Conservation (phyloP, 1,140 invertebrate genomes). For the Metaphire vulgaris region DNA sequence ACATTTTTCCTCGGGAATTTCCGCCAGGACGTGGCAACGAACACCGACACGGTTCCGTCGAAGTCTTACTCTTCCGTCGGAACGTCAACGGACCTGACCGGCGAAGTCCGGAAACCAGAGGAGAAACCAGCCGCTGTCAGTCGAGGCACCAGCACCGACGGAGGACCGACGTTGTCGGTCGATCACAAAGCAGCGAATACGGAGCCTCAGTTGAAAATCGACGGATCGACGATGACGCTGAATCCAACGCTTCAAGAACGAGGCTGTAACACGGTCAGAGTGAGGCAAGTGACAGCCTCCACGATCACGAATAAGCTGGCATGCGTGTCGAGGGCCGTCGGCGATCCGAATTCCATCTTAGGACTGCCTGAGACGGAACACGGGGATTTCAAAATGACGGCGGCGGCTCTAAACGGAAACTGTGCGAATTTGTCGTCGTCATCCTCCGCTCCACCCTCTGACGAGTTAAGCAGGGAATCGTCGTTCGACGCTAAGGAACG, state of each 20-base stretch:
- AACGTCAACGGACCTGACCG: neutral
- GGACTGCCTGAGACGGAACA: neutral
- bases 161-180: neutral
- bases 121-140: neutral
- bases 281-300: neutral
- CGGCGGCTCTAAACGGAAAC: neutral
- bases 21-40: constrained; percentile 34
- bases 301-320: neutral
- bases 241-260: neutral
- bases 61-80: neutral
- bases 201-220: neutral
- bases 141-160: neutral
- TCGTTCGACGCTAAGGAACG: no score
- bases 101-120: neutral
- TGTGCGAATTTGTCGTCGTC: no score
- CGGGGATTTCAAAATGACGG: neutral
- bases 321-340: neutral
- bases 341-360: neutral
- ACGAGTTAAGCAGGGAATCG: no score
- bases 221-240: neutral
- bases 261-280: neutral
- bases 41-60: neutral
- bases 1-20: constrained; percentile 38
- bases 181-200: neutral
- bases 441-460: no score